Evolutionary conservation across 2,113 vertebrate genomes (phyloP).

Genomic region (Urocitellus parryii): DNA sequence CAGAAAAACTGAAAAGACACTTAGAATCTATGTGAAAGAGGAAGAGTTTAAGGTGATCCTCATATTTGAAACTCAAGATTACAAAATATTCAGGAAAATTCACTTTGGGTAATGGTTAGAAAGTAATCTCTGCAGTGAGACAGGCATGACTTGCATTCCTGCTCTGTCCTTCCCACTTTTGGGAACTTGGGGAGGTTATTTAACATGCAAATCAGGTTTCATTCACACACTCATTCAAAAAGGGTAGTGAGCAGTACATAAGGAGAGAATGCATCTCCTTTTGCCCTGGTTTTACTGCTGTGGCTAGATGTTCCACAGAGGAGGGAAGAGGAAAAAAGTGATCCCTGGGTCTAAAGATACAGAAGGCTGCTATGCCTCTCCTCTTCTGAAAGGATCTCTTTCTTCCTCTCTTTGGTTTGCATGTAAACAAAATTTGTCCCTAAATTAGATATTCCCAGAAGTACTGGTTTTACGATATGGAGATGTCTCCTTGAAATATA

Average conservation of each 20-base stretch:
- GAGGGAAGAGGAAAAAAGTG: not conserved
- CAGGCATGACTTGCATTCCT: not conserved
- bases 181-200: not conserved
- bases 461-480: not conserved
- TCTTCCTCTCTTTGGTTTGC: not conserved
- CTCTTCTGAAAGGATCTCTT: not conserved
- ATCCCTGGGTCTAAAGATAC: not conserved
- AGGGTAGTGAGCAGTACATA: not conserved
- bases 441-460: not conserved
- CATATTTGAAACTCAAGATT: not conserved
- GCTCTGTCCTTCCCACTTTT: fast-evolving
- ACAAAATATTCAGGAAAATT: not conserved
- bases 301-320: no score
- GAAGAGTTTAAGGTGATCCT: not conserved
- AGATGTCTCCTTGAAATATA: not conserved
- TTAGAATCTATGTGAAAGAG: not conserved
- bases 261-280: fast-evolving
- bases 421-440: not conserved
- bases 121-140: not conserved
- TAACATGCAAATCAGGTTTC: not conserved
- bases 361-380: not conserved
- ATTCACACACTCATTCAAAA: not conserved
- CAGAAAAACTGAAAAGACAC: not conserved
- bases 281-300: not conserved
- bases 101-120: not conserved